These are phyloP conservation scores for Montipora efflorescens DNA, from an alignment of 64 coral and sea anemone genomes.

Conservation along the genomic window DNA sequence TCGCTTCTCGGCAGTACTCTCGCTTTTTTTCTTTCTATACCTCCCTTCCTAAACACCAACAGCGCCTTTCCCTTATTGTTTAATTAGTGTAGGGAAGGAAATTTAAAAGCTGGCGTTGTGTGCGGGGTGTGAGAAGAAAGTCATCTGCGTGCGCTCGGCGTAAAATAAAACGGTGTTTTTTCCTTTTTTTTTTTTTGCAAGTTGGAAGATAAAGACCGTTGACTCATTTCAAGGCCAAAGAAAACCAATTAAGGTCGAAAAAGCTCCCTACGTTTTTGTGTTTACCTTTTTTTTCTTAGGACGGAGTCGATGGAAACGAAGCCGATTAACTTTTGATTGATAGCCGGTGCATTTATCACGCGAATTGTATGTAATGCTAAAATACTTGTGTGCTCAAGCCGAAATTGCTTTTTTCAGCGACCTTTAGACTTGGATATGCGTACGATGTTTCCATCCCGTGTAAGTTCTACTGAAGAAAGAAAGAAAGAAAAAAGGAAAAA, in stretches of 20 bases:
- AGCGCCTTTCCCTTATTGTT: background rate
- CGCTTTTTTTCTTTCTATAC: background rate
- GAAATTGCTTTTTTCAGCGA: background rate
- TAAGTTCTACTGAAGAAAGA: too few relatives aligned
- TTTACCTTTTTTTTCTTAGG: background rate
- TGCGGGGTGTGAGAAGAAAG: background rate
- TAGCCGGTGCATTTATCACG: background rate
- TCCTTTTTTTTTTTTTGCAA: background rate
- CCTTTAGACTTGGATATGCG: too few relatives aligned
- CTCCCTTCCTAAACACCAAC: background rate
- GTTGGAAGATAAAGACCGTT: background rate
- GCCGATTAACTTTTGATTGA: background rate
- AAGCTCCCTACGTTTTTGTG: slow-evolving; percentile 12
- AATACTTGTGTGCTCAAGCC: background rate
- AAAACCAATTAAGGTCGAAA: slow-evolving; percentile 34
- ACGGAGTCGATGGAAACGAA: background rate
- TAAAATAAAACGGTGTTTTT: background rate
- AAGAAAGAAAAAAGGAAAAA: too few relatives aligned
- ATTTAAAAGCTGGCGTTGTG: background rate
- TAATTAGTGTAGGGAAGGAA: background rate
- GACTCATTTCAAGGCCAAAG: background rate
- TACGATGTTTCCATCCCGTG: too few relatives aligned
- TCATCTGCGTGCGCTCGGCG: background rate
- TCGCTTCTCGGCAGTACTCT: background rate
- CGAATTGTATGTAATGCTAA: background rate